Evolutionary conservation across 2,113 vertebrate genomes (phyloP).

Genomic region (Scalopus aquaticus): DNA sequence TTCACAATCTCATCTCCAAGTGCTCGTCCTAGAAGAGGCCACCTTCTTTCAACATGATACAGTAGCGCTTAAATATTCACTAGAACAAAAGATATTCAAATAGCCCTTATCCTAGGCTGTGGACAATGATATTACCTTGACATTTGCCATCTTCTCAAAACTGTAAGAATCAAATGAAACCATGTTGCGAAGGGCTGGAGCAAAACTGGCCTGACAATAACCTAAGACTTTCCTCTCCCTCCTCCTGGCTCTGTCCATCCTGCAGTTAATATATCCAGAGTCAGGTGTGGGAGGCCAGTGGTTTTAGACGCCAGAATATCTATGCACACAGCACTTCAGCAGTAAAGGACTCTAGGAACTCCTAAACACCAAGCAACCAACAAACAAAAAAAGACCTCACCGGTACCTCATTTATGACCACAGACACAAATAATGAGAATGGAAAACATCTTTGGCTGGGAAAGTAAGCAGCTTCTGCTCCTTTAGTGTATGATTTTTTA

Average conservation of each 20-base stretch:
- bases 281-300: not conserved
- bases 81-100: not conserved
- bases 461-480: constrained; percentile 52
- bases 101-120: not conserved
- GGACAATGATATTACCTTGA: not conserved
- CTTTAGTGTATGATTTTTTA: constrained; percentile 57
- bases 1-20: not conserved
- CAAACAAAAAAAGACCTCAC: not conserved
- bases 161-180: constrained; percentile 17
- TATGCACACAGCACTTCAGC: too few species aligned
- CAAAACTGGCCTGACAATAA: not conserved
- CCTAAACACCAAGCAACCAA: not conserved
- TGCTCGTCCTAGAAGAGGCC: not conserved
- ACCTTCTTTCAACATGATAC: not conserved
- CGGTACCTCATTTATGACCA: not conserved
- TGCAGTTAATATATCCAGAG: not conserved
- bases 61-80: not conserved
- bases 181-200: not conserved
- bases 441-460: not conserved
- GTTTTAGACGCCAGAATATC: not conserved
- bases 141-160: constrained; percentile 22
- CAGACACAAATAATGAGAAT: not conserved
- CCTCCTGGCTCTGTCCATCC: not conserved
- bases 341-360: constrained; percentile 32
- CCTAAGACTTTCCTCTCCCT: not conserved